Base-by-base conservation (phyloP, 2,113 vertebrate species). In the Sclerurus mexicanus region DNA sequence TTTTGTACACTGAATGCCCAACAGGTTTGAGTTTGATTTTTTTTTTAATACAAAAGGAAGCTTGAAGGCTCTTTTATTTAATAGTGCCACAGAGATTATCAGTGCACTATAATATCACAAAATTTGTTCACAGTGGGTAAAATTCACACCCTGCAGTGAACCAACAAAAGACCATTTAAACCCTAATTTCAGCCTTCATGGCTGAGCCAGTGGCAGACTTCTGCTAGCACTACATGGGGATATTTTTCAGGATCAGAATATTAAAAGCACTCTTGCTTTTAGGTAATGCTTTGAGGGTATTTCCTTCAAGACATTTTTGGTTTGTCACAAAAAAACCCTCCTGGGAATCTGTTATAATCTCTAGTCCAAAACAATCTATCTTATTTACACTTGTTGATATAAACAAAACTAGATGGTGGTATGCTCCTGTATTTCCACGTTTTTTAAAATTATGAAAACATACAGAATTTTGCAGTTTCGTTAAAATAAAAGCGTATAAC, bases 161-260 rank as follows among this genome's bases (percentile, higher is more conserved):
- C 20, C 74, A 89, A 94, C 84, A 93, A 93, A 89, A 93, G 66
- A 76, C 23, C 74, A 91, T 46, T 94, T 93, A 91, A 75, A 74
- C 5, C 39, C 60, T 58, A 47, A 95, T 84, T 89, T 81, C 76
- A 91, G 66, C 31, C 23, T 76, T 58, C 74, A 42, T 0, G 2
- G 40, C 3, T 79, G 20, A 78, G 40, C 44, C 58, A 85, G 71
- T 7, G n/a, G 66, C 50, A 73, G 30, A 46, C 8, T 76, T 69
- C 49, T 62, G 40, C 8, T 40, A 76, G 58, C 30, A 31, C n/a
- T 28, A 60, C 58, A 55, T 0, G 0, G 40, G 17, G 14, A 35
- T 49, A 30, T 3, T 31, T 56, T 84, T 60, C 64, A 60, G 30
- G 14, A 55, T 14, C 17, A 67, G 33, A 59, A 66, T 16, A 86